A percentile compares a stretch with the other conserved stretches of the same genome.
Evolutionary conservation across 2,113 vertebrate species (phyloP).

Genomic region (Anser brachyrhynchus): DNA sequence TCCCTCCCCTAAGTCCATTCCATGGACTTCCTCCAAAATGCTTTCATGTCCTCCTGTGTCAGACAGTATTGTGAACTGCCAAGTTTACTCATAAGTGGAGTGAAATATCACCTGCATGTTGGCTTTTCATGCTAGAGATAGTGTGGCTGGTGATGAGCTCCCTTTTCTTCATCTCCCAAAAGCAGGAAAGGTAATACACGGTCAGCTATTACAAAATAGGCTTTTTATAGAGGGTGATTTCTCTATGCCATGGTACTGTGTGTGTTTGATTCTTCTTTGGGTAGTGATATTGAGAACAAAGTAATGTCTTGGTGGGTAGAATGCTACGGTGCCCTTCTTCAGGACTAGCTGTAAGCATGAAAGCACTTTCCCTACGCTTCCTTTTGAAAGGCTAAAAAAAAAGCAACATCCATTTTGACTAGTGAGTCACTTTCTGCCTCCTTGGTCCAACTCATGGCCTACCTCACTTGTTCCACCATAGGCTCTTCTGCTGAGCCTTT

Average conservation of each 20-base stretch:
- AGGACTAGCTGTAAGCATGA: not conserved
- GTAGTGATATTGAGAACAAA: not conserved
- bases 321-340: not conserved
- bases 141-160: not conserved
- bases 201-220: not conserved
- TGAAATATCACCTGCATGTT: not conserved
- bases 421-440: not conserved
- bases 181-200: not conserved
- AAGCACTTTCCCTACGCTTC: not conserved
- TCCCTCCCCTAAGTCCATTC: not conserved
- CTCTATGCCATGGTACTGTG: not conserved
- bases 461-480: not conserved
- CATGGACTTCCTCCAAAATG: not conserved
- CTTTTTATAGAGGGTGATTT: constrained; percentile 40
- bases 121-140: not conserved
- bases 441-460: not conserved
- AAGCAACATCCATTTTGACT: not conserved
- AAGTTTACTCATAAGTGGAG: not conserved
- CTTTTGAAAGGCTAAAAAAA: not conserved
- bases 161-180: not conserved
- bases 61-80: not conserved
- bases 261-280: not conserved
- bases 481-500: not conserved
- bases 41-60: not conserved
- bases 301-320: not conserved